Conservation (phyloP, 2,797 vertebrate species). For the Australoheros facetus region DNA sequence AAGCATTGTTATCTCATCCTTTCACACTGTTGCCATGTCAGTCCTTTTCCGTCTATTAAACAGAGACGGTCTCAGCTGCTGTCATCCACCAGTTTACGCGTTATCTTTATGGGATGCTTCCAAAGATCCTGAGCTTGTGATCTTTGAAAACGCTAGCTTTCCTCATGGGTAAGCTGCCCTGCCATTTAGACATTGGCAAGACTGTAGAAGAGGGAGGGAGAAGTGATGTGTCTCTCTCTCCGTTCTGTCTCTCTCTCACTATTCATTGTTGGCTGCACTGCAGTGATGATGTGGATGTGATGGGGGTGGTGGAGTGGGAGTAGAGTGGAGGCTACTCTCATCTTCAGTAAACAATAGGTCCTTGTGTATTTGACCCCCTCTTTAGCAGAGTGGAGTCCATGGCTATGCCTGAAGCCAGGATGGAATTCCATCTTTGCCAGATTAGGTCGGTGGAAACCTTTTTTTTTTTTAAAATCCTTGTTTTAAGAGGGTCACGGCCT, state of each 20-base stretch:
- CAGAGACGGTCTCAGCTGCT: neutral
- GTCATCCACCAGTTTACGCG: constrained; percentile 19
- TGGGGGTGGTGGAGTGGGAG: constrained; percentile 42
- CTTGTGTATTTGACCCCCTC: constrained; percentile 79
- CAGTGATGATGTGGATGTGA: constrained; percentile 71
- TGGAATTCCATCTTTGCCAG: constrained; percentile 62
- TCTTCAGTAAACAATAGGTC: constrained; percentile 80
- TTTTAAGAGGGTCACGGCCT: constrained; percentile 32
- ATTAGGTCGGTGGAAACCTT: constrained; percentile 43
- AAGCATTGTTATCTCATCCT: constrained; percentile 24
- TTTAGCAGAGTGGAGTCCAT: constrained; percentile 58
- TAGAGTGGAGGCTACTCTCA: constrained; percentile 70
- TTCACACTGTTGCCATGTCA: constrained; percentile 13
- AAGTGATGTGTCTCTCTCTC: constrained; percentile 45
- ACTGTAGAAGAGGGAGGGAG: constrained; percentile 59
- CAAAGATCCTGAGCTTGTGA: constrained; percentile 43
- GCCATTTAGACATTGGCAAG: constrained; percentile 72
- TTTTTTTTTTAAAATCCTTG: neutral
- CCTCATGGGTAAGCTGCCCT: constrained; percentile 56
- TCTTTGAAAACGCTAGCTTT: constrained; percentile 44
- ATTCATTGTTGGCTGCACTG: constrained; percentile 71
- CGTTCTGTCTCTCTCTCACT: constrained; percentile 27
- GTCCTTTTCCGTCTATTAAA: neutral
- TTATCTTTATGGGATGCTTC: constrained; percentile 17
- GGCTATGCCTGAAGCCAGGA: constrained; percentile 48